These are phyloP conservation scores for Galagoides demidoff DNA, from an alignment of 2,797 vertebrate genomes.

Conservation along the genomic window DNA sequence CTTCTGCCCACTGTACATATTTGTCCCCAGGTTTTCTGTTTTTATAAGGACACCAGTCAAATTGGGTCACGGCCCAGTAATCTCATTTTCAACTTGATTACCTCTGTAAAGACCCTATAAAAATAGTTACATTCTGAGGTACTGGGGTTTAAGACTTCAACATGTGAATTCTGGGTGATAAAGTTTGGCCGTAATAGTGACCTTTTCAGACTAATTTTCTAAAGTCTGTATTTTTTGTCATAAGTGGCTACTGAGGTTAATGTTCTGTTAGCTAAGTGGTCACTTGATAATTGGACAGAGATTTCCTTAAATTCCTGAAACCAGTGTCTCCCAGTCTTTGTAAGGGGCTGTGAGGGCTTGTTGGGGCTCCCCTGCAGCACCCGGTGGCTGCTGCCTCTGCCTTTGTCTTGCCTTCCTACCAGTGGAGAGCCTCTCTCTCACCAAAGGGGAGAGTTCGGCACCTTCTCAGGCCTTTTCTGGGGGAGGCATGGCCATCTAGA, in stretches of 20 bases:
- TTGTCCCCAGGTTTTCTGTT: not conserved
- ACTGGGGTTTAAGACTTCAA: not conserved
- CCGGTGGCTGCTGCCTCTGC: not conserved
- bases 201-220: not conserved
- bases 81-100: not conserved
- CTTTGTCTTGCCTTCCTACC: not conserved
- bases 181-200: not conserved
- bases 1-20: not conserved
- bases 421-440: not conserved
- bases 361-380: not conserved
- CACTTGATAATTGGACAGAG: not conserved
- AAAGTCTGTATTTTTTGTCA: not conserved
- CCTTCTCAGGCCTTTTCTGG: not conserved
- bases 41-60: not conserved
- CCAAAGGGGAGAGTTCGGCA: not conserved
- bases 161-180: not conserved
- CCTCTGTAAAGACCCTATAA: not conserved
- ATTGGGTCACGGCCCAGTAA: not conserved
- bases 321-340: not conserved
- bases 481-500: not conserved
- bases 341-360: not conserved
- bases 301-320: not conserved
- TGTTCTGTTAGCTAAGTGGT: not conserved
- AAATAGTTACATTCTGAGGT: not conserved
- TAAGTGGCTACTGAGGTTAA: not conserved